Percentiles rank a stretch among this genome's conserved stretches.
These are phyloP conservation scores for Riptortus pedestris DNA, from an alignment of 1,140 invertebrate species.

Conservation along the genomic window DNA sequence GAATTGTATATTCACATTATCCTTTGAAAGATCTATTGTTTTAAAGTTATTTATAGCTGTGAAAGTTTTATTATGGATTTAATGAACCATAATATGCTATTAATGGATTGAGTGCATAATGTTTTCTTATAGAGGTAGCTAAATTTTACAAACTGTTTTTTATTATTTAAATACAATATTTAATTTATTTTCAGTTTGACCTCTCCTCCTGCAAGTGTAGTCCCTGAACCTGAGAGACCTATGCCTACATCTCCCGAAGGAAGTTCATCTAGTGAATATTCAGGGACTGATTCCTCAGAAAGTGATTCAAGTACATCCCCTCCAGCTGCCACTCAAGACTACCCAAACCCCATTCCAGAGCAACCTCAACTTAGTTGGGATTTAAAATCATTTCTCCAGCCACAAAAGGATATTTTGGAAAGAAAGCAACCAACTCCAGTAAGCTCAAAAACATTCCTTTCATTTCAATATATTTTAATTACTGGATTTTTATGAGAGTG, in stretches of 20 bases:
- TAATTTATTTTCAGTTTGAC: slow-evolving; percentile 20
- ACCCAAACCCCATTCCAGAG: slow-evolving; percentile 19
- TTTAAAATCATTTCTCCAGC: slow-evolving; percentile 29
- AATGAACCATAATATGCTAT: no score
- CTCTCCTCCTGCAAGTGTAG: slow-evolving; percentile 27
- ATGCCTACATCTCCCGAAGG: slow-evolving; percentile 25
- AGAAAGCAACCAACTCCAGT: slow-evolving; percentile 18
- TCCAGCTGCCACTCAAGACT: slow-evolving; percentile 11
- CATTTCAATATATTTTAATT: no score
- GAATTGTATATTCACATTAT: no score
- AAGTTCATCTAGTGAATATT: slow-evolving; percentile 30
- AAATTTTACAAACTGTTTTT: no score
- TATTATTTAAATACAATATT: no score
- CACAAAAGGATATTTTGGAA: slow-evolving; percentile 8
- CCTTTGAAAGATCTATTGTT: no score
- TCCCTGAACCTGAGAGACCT: slow-evolving; percentile 23
- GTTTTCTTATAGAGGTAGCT: no score
- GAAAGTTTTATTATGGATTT: no score
- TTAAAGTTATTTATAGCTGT: no score
- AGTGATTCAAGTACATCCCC: slow-evolving; percentile 27
- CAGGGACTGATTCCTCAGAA: slow-evolving; percentile 29
- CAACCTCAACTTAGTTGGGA: slow-evolving; percentile 30
- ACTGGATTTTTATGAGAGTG: no score
- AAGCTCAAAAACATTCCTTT: background rate
- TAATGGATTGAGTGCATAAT: no score